Percentiles rank a stretch among this genome's conserved stretches.
Evolutionary conservation across 2,888 invertebrate genomes (phyloP).

Genomic region (Eristalis intricaria): DNA sequence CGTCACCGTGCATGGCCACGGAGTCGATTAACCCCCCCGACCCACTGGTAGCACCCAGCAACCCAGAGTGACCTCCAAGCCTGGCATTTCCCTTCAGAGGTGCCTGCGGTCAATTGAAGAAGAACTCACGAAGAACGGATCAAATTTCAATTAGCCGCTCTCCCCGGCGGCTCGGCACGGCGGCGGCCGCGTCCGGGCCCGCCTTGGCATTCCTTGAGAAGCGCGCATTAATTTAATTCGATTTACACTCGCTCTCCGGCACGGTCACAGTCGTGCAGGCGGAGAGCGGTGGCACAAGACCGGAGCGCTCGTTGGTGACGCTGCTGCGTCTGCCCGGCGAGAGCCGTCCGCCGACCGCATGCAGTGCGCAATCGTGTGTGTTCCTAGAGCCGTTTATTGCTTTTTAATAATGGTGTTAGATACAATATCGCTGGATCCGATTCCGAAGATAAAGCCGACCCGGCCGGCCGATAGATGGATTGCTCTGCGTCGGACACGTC

Average conservation of each 20-base stretch:
- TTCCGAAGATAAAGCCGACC: conserved; percentile 19
- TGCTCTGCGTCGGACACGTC: conserved; percentile 20
- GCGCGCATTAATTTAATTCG: conserved; percentile 68
- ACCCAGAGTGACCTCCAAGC: conserved; percentile 54
- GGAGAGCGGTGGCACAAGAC: background rate
- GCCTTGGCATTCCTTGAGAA: conserved; percentile 43
- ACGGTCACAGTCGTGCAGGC: conserved; percentile 12
- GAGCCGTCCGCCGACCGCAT: conserved; percentile 13
- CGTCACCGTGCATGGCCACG: conserved; percentile 23
- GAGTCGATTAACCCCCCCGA: background rate
- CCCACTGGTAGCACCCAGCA: background rate
- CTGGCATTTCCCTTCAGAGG: conserved; percentile 24
- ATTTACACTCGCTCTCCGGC: conserved; percentile 53
- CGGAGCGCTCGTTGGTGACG: conserved; percentile 12
- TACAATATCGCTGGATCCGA: conserved; percentile 43
- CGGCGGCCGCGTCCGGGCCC: background rate
- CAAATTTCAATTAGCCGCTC: conserved; percentile 70
- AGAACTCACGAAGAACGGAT: conserved; percentile 59
- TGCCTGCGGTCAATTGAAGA: conserved; percentile 24
- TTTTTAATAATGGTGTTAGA: conserved; percentile 68
- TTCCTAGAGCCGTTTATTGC: conserved; percentile 60
- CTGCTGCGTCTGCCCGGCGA: background rate
- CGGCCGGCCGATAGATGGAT: conserved; percentile 24
- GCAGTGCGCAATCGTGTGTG: conserved; percentile 64
- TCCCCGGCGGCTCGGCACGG: conserved; percentile 27